These are phyloP conservation scores for Prenolepis imparis DNA, from an alignment of 2,888 invertebrate genomes.

Conservation along the genomic window DNA sequence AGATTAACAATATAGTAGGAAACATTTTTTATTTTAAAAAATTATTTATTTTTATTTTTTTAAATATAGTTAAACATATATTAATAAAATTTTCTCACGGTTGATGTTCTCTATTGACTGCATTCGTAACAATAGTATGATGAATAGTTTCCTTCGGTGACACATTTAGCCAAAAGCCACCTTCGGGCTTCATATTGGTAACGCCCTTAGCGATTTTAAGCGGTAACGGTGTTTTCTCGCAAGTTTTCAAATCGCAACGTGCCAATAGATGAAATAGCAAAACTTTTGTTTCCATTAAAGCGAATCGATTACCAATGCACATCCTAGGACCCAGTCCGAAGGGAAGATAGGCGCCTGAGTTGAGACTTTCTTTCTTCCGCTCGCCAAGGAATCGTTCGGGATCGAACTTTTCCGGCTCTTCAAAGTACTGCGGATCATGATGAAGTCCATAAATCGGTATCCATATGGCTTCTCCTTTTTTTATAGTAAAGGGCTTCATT, in stretches of 20 bases:
- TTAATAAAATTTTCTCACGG: neutral
- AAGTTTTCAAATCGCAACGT: slow-evolving; percentile 75
- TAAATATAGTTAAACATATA: neutral
- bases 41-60: too few relatives aligned
- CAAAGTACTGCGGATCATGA: slow-evolving; percentile 81
- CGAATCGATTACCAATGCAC: slow-evolving; percentile 83
- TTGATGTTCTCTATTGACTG: neutral
- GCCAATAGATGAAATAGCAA: slow-evolving; percentile 72
- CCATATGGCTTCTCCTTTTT: slow-evolving; percentile 78
- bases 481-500: slow-evolving; percentile 74
- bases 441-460: slow-evolving; percentile 82
- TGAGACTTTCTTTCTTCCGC: slow-evolving; percentile 68
- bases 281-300: slow-evolving; percentile 75
- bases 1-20: too few relatives aligned
- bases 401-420: slow-evolving; percentile 83
- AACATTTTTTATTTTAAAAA: too few relatives aligned
- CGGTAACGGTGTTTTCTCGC: slow-evolving; percentile 85
- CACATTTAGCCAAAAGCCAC: slow-evolving; percentile 63
- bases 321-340: slow-evolving; percentile 84
- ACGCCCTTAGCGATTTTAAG: slow-evolving; percentile 69
- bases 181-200: neutral
- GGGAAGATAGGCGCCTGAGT: slow-evolving; percentile 68
- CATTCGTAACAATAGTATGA: neutral
- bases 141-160: neutral
- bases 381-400: slow-evolving; percentile 83